Evolutionary conservation across 1,140 invertebrate species (phyloP).

Genomic region (Drosophila malerkotliana): DNA sequence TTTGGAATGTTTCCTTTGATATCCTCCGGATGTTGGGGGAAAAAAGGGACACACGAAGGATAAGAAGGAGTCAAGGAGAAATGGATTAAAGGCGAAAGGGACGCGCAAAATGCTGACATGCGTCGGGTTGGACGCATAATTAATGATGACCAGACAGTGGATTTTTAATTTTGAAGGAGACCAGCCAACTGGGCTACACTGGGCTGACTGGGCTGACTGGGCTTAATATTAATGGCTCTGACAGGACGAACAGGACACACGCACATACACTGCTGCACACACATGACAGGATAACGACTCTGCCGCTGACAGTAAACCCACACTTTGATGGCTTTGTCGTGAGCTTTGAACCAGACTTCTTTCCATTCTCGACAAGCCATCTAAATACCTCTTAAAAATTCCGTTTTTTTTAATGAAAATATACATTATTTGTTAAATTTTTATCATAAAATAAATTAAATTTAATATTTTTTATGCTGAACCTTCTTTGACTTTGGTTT

Average conservation of each 20-base stretch:
- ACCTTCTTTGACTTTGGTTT: background rate
- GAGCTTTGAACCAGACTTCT: slow-evolving; percentile 3
- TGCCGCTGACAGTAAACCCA: slow-evolving; percentile 45
- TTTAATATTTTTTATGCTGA: background rate
- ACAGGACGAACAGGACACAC: slow-evolving; percentile 9
- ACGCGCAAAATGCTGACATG: slow-evolving; percentile 6
- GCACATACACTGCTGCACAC: background rate
- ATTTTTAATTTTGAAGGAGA: slow-evolving; percentile 55
- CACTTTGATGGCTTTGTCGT: slow-evolving; percentile 34
- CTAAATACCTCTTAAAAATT: background rate
- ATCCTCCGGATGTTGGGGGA: slow-evolving; percentile 1
- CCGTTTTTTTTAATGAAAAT: background rate
- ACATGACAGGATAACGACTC: slow-evolving; percentile 43
- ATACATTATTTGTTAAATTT: background rate
- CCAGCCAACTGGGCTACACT: background rate
- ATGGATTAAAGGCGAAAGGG: background rate
- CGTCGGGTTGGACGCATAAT: slow-evolving; percentile 42
- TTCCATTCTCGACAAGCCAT: too few relatives aligned
- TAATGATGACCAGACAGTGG: slow-evolving; percentile 70
- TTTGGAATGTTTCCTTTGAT: slow-evolving; percentile 34
- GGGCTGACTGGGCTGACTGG: background rate
- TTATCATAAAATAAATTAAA: background rate
- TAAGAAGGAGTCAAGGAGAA: background rate
- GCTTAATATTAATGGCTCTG: slow-evolving; percentile 44
- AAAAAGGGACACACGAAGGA: background rate